Conservation (phyloP, 2,888 invertebrate genomes). For the Sinotaia quadrata region DNA sequence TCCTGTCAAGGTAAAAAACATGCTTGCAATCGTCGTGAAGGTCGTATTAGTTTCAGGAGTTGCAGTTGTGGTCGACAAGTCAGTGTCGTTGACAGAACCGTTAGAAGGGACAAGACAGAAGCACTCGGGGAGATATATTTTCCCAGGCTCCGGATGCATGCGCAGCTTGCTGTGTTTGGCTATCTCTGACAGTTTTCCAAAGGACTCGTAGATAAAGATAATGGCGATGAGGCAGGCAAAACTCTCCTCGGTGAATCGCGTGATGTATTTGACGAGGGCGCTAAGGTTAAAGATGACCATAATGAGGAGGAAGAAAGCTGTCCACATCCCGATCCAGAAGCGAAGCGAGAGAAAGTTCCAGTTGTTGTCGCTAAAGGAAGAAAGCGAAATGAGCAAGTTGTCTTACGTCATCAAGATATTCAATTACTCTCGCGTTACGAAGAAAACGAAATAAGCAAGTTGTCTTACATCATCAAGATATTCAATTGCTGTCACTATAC, state of each 20-base stretch:
- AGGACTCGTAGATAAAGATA: slow-evolving; percentile 98
- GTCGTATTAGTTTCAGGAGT: slow-evolving; percentile 7
- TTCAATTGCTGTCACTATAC: too few relatives aligned
- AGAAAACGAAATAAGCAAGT: too few relatives aligned
- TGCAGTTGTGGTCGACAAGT: slow-evolving; percentile 8
- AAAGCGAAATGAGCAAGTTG: too few relatives aligned
- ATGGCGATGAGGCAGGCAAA: slow-evolving; percentile 97
- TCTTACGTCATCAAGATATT: too few relatives aligned
- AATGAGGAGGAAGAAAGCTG: slow-evolving; percentile 85
- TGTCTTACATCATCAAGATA: too few relatives aligned
- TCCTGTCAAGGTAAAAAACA: too few relatives aligned
- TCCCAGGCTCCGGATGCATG: slow-evolving; percentile 17
- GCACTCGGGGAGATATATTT: slow-evolving; percentile 17
- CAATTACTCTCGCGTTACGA: too few relatives aligned
- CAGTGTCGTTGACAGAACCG: slow-evolving; percentile 11
- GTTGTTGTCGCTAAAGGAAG: slow-evolving; percentile 74
- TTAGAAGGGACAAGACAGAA: slow-evolving; percentile 2
- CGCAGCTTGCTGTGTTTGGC: slow-evolving; percentile 25
- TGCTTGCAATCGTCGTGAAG: slow-evolving; percentile 14
- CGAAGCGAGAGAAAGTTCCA: slow-evolving; percentile 96
- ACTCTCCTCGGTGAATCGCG: slow-evolving; percentile 97
- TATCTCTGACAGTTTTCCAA: slow-evolving; percentile 88
- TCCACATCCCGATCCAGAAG: slow-evolving; percentile 98
- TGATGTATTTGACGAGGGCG: slow-evolving; percentile 96
- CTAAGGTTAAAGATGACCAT: slow-evolving; percentile 95